These are phyloP conservation scores for Tiaroga cobitis DNA, from an alignment of 2,797 vertebrate genomes.

Conservation along the genomic window DNA sequence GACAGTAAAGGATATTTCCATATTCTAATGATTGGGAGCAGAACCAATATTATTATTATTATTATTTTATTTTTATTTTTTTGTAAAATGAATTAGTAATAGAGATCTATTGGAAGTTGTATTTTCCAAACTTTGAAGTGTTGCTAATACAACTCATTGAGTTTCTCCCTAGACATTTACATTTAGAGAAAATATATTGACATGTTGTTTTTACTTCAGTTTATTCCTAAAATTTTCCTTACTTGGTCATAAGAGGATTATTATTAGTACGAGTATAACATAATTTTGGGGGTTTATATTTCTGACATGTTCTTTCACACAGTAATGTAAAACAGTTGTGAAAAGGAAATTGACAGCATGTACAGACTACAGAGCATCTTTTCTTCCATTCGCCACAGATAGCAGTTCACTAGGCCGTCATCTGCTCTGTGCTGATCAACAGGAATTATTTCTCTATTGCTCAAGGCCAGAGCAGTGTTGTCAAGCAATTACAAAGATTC, in stretches of 20 bases:
- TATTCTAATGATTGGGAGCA: neutral
- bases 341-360: neutral
- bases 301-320: neutral
- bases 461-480: neutral
- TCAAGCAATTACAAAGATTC: slow-evolving; percentile 22
- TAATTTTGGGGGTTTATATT: neutral
- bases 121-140: neutral
- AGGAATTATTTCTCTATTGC: neutral
- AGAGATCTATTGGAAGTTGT: neutral
- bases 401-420: neutral
- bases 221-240: neutral
- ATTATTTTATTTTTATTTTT: neutral
- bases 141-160: neutral
- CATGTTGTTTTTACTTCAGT: neutral
- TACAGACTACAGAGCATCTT: neutral
- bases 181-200: neutral
- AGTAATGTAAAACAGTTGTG: neutral
- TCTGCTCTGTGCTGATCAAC: slow-evolving; percentile 10
- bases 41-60: neutral
- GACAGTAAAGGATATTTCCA: neutral
- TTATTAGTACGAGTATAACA: neutral
- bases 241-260: neutral
- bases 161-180: neutral
- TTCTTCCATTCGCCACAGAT: neutral
- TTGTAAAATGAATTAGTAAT: neutral